Evolutionary conservation across 2,797 vertebrate species (phyloP), one percentile per base, ranked within the genome.

Genomic region (Xenentodon cancila): DNA sequence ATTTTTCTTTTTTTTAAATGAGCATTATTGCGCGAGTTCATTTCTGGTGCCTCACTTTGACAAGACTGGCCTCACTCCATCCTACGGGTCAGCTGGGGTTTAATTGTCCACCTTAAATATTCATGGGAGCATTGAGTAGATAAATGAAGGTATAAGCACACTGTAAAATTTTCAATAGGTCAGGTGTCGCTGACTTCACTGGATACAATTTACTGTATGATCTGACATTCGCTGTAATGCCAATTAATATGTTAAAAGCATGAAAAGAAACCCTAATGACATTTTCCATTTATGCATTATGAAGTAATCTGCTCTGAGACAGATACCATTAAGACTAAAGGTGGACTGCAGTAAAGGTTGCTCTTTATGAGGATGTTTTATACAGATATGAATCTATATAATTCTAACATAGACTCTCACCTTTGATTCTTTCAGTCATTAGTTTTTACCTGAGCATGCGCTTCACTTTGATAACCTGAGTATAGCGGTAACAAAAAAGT

Each of bases 101-200:
- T 93, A 93, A 92, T 93, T 92, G 92, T 86, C 81, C 72, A 69
- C 84, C 87, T 93, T 91, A 93, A 93, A 93, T 93, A 94, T 94
- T 93, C 92, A 94, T 93, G 85, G 84, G 69, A 71, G 85, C 87
- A 88, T 87, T 88, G 90, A 88, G 87, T 88, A 89, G 91, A 92
- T 92, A 91, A 92, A 93, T 94, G 92, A 91, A 93, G 87, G 89
- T 90, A 91, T 92, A 89, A 92, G 92, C 86, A 89, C 88, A 90
- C 88, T 91, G 89, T 92, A 88, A 92, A 89, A 93, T 91, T 90
- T 90, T 86, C 89, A 89, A 90, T 90, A 91, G 92, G 92, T 92
- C 92, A 94, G 91, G 84, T 92, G 91, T 91, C 91, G 83, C 82
- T 78, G 84, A 89, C 89, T 91, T 82, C 86, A 56, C 85, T 21